Conservation (phyloP, 2,113 vertebrate species). For the Sinocyclocheilus maitianheensis region DNA sequence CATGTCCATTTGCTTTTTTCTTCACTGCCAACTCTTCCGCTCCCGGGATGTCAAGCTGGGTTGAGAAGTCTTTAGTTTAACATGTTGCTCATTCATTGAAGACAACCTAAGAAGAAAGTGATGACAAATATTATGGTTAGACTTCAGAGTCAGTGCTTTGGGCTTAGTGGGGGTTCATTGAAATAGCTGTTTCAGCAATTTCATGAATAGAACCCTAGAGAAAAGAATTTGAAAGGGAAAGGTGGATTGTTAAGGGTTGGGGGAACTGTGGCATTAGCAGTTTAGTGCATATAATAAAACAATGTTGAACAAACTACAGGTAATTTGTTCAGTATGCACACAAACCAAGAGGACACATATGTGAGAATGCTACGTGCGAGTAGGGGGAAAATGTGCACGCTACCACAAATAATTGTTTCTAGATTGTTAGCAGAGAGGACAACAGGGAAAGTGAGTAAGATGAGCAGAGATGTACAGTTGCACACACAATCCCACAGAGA, state of each 20-base stretch:
- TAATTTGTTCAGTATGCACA: constrained; percentile 3
- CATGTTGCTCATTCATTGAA: constrained; percentile 65
- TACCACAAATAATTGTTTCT: constrained; percentile 16
- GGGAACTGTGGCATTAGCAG: constrained; percentile 49
- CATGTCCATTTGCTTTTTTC: constrained; percentile 56
- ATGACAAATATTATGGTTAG: constrained; percentile 63
- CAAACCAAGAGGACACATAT: neutral
- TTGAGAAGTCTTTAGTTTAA: constrained; percentile 61
- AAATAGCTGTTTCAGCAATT: constrained; percentile 59
- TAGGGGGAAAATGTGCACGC: constrained; percentile 19
- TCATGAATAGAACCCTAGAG: constrained; percentile 65
- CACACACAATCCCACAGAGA: neutral
- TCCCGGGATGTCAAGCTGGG: constrained; percentile 50
- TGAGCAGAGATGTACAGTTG: neutral
- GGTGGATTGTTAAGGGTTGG: constrained; percentile 34
- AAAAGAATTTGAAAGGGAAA: constrained; percentile 60
- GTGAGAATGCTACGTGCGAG: neutral
- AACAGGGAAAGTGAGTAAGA: constrained; percentile 6
- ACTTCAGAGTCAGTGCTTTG: constrained; percentile 47
- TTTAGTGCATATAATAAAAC: constrained; percentile 52
- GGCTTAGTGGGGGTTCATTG: constrained; percentile 55
- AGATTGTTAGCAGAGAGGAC: neutral
- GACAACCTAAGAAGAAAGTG: constrained; percentile 66
- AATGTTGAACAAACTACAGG: neutral
- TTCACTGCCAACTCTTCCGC: constrained; percentile 53